Evolutionary conservation across 1,140 invertebrate species (phyloP), one percentile per base, ranked within the genome.

Genomic region (Pogonognathellus flavescens): DNA sequence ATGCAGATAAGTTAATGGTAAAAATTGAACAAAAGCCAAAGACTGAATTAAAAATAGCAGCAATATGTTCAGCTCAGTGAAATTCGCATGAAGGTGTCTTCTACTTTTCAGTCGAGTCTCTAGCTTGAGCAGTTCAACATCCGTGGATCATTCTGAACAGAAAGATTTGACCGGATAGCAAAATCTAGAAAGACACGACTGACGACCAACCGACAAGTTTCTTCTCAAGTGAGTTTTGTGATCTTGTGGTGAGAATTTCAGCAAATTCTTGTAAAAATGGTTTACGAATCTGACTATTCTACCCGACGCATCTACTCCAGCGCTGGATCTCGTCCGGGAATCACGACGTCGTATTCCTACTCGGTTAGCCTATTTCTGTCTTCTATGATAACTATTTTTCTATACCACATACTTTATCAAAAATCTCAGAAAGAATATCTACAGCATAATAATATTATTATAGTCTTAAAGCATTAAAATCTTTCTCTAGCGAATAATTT

Each of bases 261-360:
- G 10, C 66, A 70, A 70, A 41, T 41, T 41, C 31, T 6, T 41
- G 2, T 14, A 31, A 80, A 82, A 41, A 82, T 82, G 81, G 80
- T 53, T 81, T 86, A 86, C 85, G 80, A 80, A 55, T 86, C 80
- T 50, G 80, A 86, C 41, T 85, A 81, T 41, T 70, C 76, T 41
- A 82, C 86, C 25, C 52, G 86, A 57, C 55, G 84, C 25, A 70
- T 87, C 53, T 84, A 85, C 72, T 85, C 86, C 72, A 72, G 84
- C 62, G 1, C 80, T 57, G 60, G 57, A 16, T 83, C 85, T 20
- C 84, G 87, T 25, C 87, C 87, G n/a, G 85, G 82, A 9, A 52
- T 86, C n/a, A 70, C 87, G 4, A 84, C 87, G n/a, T 84, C 87
- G 31, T 87, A 87, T 80, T 83, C 87, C 2, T 87, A 87, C 85